Evolutionary conservation across 2,113 vertebrate species (phyloP).

Genomic region (Dasyornis broadbenti): DNA sequence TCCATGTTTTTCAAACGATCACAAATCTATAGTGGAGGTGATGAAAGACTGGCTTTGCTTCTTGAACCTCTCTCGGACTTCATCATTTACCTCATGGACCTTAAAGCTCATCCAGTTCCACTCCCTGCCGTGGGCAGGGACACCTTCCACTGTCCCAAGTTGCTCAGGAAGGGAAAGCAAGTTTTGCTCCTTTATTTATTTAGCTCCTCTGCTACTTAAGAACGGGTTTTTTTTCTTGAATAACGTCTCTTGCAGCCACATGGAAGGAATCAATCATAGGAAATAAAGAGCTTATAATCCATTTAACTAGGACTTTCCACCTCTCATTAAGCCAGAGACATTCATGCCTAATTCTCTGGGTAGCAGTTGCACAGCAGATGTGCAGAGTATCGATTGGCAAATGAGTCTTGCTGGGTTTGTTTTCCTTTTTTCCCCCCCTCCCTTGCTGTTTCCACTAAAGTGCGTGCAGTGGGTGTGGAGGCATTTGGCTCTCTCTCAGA

Average conservation of each 20-base stretch:
- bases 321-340: slow-evolving; percentile 13
- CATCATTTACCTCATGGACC: neutral
- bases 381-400: neutral
- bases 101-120: neutral
- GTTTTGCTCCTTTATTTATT: neutral
- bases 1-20: neutral
- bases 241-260: neutral
- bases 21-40: neutral
- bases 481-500: neutral
- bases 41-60: neutral
- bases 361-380: slow-evolving; percentile 7
- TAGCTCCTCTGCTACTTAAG: neutral
- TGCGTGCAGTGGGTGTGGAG: neutral
- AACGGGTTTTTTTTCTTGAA: neutral
- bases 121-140: neutral
- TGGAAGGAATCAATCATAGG: slow-evolving; percentile 38
- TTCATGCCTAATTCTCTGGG: slow-evolving; percentile 11
- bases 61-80: neutral
- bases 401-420: neutral
- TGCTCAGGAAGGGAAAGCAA: neutral
- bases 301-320: slow-evolving; percentile 45
- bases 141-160: neutral
- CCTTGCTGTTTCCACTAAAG: neutral
- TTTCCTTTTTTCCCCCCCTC: fast-evolving
- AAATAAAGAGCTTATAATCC: slow-evolving; percentile 35